Conservation (phyloP, 2,888 invertebrate genomes). For the Opisthograptis luteolata region DNA sequence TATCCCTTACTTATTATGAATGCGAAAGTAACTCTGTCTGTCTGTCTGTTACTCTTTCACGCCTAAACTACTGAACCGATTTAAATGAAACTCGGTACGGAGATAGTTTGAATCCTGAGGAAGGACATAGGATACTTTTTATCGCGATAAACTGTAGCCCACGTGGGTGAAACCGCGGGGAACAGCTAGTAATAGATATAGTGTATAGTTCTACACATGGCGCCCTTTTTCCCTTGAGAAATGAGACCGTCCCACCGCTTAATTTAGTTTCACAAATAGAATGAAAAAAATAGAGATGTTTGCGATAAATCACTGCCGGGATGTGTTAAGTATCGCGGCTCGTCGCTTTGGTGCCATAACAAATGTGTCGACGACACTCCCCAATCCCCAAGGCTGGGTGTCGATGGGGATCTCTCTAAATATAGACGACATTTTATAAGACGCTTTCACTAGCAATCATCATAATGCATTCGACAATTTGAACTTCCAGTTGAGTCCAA, state of each 20-base stretch:
- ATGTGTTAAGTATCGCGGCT: conserved; percentile 64
- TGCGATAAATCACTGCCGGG: conserved; percentile 66
- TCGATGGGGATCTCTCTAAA: conserved; percentile 56
- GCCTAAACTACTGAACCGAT: too few relatives aligned
- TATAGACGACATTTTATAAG: conserved; percentile 51
- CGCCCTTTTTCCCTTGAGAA: conserved; percentile 26
- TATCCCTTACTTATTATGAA: too few relatives aligned
- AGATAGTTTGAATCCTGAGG: too few relatives aligned
- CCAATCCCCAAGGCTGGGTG: conserved; percentile 52
- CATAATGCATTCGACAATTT: conserved; percentile 18
- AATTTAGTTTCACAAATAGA: conserved; percentile 33
- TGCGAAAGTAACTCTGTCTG: too few relatives aligned
- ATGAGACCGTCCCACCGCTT: conserved; percentile 46
- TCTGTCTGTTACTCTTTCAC: too few relatives aligned
- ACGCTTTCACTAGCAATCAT: conserved; percentile 22
- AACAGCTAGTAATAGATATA: too few relatives aligned
- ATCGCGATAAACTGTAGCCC: too few relatives aligned
- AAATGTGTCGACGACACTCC: conserved; percentile 76
- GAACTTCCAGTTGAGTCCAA: too few relatives aligned
- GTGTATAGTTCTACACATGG: conserved; percentile 30
- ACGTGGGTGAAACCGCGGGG: too few relatives aligned
- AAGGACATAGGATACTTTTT: too few relatives aligned
- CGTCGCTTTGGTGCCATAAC: conserved; percentile 57
- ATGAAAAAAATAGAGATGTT: conserved; percentile 33
- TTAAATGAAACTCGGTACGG: too few relatives aligned